A percentile compares a stretch with the other conserved stretches of the same genome.
Conservation (phyloP, 2,888 invertebrate genomes). For the Phaonia tiefii region DNA sequence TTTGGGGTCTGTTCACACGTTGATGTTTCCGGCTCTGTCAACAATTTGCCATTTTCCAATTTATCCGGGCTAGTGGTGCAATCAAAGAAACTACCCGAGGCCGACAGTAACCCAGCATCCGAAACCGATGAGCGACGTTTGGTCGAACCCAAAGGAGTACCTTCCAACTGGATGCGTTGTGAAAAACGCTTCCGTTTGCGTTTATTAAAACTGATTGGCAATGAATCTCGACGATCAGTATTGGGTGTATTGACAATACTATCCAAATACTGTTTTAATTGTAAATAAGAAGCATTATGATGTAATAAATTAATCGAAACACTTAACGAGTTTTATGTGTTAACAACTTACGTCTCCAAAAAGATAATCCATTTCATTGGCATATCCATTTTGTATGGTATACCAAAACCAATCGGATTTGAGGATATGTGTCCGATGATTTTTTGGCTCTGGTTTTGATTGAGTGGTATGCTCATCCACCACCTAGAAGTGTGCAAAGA, state of each 20-base stretch:
- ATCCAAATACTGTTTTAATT: slow-evolving; percentile 79
- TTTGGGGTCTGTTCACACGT: slow-evolving; percentile 73
- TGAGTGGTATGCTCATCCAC: slow-evolving; percentile 90
- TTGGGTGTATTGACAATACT: slow-evolving; percentile 80
- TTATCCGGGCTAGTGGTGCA: slow-evolving; percentile 92
- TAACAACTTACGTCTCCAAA: slow-evolving; percentile 90
- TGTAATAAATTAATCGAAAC: background rate
- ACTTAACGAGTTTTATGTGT: background rate
- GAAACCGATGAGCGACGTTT: slow-evolving; percentile 93
- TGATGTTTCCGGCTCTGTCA: slow-evolving; percentile 73
- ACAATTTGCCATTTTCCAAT: slow-evolving; percentile 78
- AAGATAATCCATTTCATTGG: slow-evolving; percentile 93
- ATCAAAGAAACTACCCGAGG: slow-evolving; percentile 94
- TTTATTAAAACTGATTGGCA: slow-evolving; percentile 82
- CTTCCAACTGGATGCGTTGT: slow-evolving; percentile 78
- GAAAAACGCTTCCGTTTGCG: slow-evolving; percentile 91
- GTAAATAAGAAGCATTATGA: too few relatives aligned
- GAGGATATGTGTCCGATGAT: slow-evolving; percentile 87
- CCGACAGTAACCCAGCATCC: slow-evolving; percentile 91
- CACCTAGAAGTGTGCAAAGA: slow-evolving; percentile 83
- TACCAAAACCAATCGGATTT: slow-evolving; percentile 99
- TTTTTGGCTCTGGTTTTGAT: slow-evolving; percentile 86
- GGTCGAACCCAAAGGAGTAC: slow-evolving; percentile 79
- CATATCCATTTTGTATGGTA: slow-evolving; percentile 96
- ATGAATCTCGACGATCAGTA: slow-evolving; percentile 83